Evolutionary conservation across 2,113 vertebrate genomes (phyloP).

Genomic region (Dasyprocta punctata): DNA sequence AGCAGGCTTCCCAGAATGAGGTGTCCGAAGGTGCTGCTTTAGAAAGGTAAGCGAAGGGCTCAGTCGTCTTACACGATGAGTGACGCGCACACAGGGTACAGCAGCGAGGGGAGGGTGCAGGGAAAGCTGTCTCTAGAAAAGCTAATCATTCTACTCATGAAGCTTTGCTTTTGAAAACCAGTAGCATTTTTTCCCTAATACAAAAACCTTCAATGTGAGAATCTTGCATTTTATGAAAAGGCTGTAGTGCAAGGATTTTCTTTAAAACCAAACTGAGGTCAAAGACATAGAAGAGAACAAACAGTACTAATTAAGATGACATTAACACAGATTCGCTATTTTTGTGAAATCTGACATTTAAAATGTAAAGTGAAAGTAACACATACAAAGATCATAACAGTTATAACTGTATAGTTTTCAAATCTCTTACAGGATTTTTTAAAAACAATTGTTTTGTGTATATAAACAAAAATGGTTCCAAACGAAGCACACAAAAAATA

Average conservation of each 20-base stretch:
- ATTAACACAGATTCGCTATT: conserved; percentile 47
- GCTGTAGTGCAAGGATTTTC: conserved; percentile 79
- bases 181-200: conserved; percentile 78
- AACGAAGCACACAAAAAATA: conserved; percentile 77
- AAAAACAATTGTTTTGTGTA: conserved; percentile 63
- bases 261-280: conserved; percentile 70
- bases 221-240: conserved; percentile 75
- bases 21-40: conserved; percentile 73
- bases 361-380: conserved; percentile 67
- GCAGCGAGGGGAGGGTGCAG: conserved; percentile 63
- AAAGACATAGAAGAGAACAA: conserved; percentile 63
- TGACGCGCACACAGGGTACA: conserved; percentile 66
- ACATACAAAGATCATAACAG: conserved; percentile 55
- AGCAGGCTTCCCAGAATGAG: conserved; percentile 74
- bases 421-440: conserved; percentile 64
- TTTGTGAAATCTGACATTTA: conserved; percentile 71
- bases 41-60: conserved; percentile 75
- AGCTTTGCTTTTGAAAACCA: conserved; percentile 75
- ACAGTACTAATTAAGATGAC: conserved; percentile 64
- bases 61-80: conserved; percentile 78
- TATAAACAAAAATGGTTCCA: conserved; percentile 65
- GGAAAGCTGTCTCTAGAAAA: conserved; percentile 75
- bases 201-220: conserved; percentile 75
- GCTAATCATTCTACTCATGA: conserved; percentile 69
- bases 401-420: conserved; percentile 62